These are phyloP conservation scores for Tamandua tetradactyla DNA, from an alignment of 2,797 vertebrate species.

Conservation along the genomic window DNA sequence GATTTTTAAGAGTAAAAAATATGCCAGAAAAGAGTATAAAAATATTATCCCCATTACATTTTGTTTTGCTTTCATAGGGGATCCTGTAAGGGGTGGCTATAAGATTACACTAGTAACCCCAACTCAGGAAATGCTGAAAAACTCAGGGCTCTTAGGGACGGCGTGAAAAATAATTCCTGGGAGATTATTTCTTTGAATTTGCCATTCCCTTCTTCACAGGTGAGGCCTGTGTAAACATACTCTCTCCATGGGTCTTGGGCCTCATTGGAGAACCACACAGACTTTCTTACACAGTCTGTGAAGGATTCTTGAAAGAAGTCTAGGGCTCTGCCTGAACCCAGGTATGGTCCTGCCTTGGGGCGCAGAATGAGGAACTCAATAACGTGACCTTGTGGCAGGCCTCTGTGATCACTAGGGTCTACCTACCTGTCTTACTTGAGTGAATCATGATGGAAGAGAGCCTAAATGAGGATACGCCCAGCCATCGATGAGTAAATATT, in stretches of 20 bases:
- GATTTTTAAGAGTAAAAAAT: not conserved
- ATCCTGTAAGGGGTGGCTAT: not conserved
- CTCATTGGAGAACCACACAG: not conserved
- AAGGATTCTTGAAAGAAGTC: too few species aligned
- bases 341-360: not conserved
- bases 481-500: not conserved
- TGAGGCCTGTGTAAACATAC: not conserved
- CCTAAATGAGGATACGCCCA: not conserved
- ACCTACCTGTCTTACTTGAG: not conserved
- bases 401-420: not conserved
- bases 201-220: not conserved
- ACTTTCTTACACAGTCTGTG: accelerated
- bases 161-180: too few species aligned
- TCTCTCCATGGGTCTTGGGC: too few species aligned
- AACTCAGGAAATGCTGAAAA: not conserved
- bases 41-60: not conserved
- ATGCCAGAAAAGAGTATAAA: not conserved
- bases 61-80: not conserved
- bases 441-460: not conserved
- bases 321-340: not conserved
- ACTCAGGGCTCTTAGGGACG: not conserved
- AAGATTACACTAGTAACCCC: too few species aligned
- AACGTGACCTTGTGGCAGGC: accelerated
- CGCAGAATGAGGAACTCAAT: not conserved
- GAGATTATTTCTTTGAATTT: not conserved